phyloP scores from a whole-genome alignment of 2,113 vertebrate species.

The Carollia perspicillata region DNA sequence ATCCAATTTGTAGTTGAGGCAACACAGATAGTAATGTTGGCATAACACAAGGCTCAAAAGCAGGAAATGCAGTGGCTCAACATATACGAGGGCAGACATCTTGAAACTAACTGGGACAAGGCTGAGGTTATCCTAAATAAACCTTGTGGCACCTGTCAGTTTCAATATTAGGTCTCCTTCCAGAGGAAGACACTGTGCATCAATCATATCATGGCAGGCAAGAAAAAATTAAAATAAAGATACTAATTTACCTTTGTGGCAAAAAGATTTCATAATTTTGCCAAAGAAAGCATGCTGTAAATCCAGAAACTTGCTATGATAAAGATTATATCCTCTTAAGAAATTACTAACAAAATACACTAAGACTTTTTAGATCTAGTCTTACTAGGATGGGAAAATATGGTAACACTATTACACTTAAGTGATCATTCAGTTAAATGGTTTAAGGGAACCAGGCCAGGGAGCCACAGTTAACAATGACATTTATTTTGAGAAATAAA shows the following conservation, averaged over 20 bases:
- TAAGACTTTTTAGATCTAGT: background rate
- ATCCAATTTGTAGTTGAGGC: constrained; percentile 98
- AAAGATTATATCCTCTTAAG: background rate
- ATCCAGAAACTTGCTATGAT: background rate
- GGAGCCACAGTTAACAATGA: background rate
- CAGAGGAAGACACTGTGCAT: constrained; percentile 45
- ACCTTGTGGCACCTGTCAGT: constrained; percentile 73
- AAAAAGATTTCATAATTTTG: background rate
- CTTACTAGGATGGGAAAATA: background rate
- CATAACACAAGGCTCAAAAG: constrained; percentile 86
- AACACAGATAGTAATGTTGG: constrained; percentile 91
- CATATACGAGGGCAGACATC: constrained; percentile 73
- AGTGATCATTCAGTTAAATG: background rate
- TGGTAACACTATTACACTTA: background rate
- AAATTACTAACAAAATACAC: background rate
- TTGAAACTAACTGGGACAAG: constrained; percentile 65
- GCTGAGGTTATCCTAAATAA: constrained; percentile 73
- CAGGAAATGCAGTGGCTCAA: constrained; percentile 78
- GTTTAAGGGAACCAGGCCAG: background rate
- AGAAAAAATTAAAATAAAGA: background rate
- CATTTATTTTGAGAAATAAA: background rate
- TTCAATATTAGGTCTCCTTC: constrained; percentile 59
- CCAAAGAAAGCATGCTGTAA: background rate
- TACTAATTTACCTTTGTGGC: background rate
- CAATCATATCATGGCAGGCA: background rate